Evolutionary conservation across 2,888 invertebrate genomes (phyloP).

Genomic region (Psylliodes chrysocephalus): DNA sequence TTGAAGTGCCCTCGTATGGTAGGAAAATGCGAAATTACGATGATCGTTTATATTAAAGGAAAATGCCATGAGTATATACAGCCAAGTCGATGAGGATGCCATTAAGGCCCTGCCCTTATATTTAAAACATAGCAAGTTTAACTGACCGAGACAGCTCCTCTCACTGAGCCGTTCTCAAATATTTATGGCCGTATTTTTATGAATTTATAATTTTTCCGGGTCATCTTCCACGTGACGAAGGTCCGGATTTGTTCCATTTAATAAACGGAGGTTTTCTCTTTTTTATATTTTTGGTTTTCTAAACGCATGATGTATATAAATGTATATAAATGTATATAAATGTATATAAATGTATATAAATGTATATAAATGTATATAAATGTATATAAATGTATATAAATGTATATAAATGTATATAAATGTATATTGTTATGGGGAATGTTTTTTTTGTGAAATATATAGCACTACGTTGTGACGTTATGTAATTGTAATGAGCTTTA

Average conservation of each 20-base stretch:
- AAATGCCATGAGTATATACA: slow-evolving; percentile 36
- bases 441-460: no score
- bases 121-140: slow-evolving; percentile 43
- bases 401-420: no score
- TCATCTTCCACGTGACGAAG: slow-evolving; percentile 33
- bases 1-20: slow-evolving; percentile 8
- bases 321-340: no score
- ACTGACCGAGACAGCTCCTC: slow-evolving; percentile 46
- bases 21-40: slow-evolving; percentile 13
- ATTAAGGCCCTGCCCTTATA: slow-evolving; percentile 42
- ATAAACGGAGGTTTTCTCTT: not conserved
- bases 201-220: slow-evolving; percentile 44
- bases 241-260: slow-evolving; percentile 18
- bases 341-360: no score
- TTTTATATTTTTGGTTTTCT: no score
- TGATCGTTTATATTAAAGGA: slow-evolving; percentile 33
- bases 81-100: slow-evolving; percentile 32
- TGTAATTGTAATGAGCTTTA: no score
- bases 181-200: slow-evolving; percentile 46
- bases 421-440: no score
- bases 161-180: slow-evolving; percentile 40
- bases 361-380: no score
- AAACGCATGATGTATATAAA: no score
- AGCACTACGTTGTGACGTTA: no score
- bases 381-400: no score